Conservation (phyloP, 2,797 vertebrate species). For the Hemitrygon akajei region DNA sequence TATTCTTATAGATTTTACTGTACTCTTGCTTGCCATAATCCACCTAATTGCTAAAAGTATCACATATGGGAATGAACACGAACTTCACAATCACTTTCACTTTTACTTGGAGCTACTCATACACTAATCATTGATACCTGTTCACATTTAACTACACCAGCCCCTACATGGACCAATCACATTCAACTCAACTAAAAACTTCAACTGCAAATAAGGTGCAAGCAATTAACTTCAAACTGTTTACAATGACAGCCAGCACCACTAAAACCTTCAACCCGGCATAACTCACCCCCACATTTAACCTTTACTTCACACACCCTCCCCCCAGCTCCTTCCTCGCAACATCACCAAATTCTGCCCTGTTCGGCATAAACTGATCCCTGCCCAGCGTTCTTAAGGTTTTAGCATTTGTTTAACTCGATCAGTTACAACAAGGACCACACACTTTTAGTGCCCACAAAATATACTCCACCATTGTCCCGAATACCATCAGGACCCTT, state of each 20-base stretch:
- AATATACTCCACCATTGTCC: neutral
- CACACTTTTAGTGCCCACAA: neutral
- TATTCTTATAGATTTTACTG: no score
- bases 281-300: no score
- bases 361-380: neutral
- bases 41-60: neutral
- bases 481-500: neutral
- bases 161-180: neutral
- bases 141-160: neutral
- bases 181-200: neutral
- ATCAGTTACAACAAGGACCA: neutral
- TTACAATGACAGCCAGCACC: neutral
- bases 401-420: neutral
- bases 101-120: neutral
- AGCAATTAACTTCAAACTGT: neutral
- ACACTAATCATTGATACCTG: neutral
- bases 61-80: neutral
- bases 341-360: neutral
- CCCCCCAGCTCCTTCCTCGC: no score
- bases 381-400: neutral
- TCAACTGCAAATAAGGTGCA: neutral
- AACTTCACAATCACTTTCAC: neutral
- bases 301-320: no score
- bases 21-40: neutral
- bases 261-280: neutral